Base-by-base conservation (phyloP, 2,888 invertebrate species). In the Drosophila anomalipes region DNA sequence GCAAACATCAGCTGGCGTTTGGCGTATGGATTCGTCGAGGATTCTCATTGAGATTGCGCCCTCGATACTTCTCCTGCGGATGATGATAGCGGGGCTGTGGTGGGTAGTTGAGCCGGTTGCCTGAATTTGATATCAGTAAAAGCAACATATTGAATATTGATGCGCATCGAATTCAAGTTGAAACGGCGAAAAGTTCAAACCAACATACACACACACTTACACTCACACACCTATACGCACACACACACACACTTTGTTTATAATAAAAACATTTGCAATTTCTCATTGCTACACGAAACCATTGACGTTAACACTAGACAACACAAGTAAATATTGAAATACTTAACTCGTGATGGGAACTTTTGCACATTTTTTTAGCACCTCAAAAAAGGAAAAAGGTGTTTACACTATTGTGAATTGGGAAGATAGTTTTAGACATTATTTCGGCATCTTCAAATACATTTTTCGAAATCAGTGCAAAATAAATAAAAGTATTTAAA, bases 101-200 rank as follows among this genome's bases (percentile, higher is more conserved):
- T 47, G 14, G 39, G 56, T 53, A 39, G 41, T 56, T 32, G 54
- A 70, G 51, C 68, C 32, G 49, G 47, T 33, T 53, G 39, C 26
- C 67, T 35, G 66, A 66, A 22, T 68, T 69, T 64, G 71, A 70
- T 82, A 86, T 83, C 66, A 86, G 86, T 74, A 76, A 86, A 88
- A 69, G 90, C 74, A 86, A 90, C 86, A 90, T 89, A 89, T 90
- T 90, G 90, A 86, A 86, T 86, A 86, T 86, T 90, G 86, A 90
- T 90, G 86, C 86, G 79, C 74, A 90, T 90, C 89, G 90, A 90
- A 86, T 90, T 89, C 90, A 74, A 83, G 81, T 88, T 89, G 86
- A 86, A 88, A 71, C 83, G 60, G 69, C 71, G 65, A 88, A 90
- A 86, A 79, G 86, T 75, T 90, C 86, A 74, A 70, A 37, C 70